Base-by-base conservation (phyloP, 2,888 invertebrate genomes). In the Eupithecia insigniata region DNA sequence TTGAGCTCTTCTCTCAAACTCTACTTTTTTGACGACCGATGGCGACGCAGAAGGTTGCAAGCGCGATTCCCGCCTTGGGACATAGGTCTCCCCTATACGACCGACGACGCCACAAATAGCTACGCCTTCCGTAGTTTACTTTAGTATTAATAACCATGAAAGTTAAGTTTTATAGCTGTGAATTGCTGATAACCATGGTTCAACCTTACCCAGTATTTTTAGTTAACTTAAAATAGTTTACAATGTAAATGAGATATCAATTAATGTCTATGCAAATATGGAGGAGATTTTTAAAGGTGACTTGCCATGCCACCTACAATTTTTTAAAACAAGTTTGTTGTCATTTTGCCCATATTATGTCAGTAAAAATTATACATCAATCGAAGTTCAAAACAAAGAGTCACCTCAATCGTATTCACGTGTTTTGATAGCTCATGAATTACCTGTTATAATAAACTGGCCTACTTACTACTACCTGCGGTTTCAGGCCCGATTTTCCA, bases 181-280 rank as follows among this genome's bases (percentile, higher is more conserved):
- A 43, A 18, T 18, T 43, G 6, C 5, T 18, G 18, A 5, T 43
- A 43, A 0, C 18, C 18, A 4, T 18, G 36, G 14, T 39, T 39
- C 36, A 43, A 3, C 18, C 43, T 18, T 43, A 5, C n/a, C 43
- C 18, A 36, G 12, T 39, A 39, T 12, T n/a, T n/a, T n/a, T n/a
- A 43, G 43, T 43, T 6, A 18, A 43, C 46, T 8, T 46, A 5
- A 46, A n/a, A 8, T 46, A 46, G 10, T 46, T 51, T n/a, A 22
- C 22, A 51, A 51, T 51, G 46, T 22, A 22, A 22, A 51, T 51
- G 22, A 22, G 46, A 51, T 10, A 51, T 22, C 8, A 51, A 51
- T 51, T 46, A 46, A 46, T n/a, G 46, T 51, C 10, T 51, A 51
- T 22, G 46, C 46, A 22, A 51, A 51, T 51, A 51, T n/a, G 46